Conservation (phyloP, 2,113 vertebrate genomes). For the Cynoglossus semilaevis region DNA sequence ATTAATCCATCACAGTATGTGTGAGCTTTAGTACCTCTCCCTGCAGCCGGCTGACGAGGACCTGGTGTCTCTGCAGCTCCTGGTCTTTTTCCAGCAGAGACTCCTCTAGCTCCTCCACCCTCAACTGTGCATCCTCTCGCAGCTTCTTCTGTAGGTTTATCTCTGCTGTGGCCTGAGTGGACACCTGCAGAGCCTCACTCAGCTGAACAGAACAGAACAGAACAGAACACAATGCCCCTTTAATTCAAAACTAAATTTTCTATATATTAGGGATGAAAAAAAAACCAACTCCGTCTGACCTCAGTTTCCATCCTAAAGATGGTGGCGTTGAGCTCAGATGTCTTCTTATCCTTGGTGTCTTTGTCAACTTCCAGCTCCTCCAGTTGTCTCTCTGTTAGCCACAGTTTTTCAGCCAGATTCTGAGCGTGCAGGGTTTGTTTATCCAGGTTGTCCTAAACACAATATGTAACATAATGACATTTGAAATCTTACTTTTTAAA, state of each 20-base stretch:
- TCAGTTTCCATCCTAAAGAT: conserved; percentile 69
- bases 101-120: conserved; percentile 77
- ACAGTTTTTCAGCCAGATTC: conserved; percentile 73
- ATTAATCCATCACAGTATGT: too few relatives aligned
- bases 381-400: conserved; percentile 71
- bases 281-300: conserved; percentile 42
- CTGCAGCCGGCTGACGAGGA: conserved; percentile 64
- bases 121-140: conserved; percentile 59
- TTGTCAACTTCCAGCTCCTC: conserved; percentile 69
- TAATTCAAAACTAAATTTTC: too few relatives aligned
- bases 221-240: too few relatives aligned
- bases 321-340: conserved; percentile 54
- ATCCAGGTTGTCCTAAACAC: conserved; percentile 73
- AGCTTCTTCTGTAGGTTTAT: conserved; percentile 74
- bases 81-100: conserved; percentile 71
- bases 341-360: conserved; percentile 64
- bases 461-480: conserved; percentile 5
- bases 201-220: conserved; percentile 53
- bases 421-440: conserved; percentile 70
- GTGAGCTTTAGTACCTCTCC: conserved; percentile 78
- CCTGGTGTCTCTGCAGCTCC: conserved; percentile 64
- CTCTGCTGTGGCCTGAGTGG: conserved; percentile 48
- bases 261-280: neutral
- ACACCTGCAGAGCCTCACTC: conserved; percentile 54
- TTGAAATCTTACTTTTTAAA: too few relatives aligned